Conservation (phyloP, 2,113 vertebrate species). For the Brienomyrus longianalis region DNA sequence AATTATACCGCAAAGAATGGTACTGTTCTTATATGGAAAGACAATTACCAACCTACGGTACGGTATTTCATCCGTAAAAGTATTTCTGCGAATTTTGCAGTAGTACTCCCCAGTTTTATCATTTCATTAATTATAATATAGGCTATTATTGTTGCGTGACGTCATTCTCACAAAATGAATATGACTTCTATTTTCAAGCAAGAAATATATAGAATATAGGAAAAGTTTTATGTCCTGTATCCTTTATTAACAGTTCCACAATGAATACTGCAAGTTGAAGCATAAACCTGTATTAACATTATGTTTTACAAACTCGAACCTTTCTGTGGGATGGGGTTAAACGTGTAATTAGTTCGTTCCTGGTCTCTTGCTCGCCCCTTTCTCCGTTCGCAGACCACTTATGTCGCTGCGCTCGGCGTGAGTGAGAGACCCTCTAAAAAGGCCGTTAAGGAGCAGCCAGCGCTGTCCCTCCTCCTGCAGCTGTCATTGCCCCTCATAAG, state of each 20-base stretch:
- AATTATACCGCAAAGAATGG: not conserved
- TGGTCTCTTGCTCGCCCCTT: not conserved
- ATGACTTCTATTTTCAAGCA: not conserved
- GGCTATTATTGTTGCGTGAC: not conserved
- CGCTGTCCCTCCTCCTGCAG: slow-evolving; percentile 46
- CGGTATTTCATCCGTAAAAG: not conserved
- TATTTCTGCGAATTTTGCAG: not conserved
- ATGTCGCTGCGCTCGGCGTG: not conserved
- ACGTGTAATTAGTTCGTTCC: not conserved
- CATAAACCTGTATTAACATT: not conserved
- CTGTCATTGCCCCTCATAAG: slow-evolving; percentile 36
- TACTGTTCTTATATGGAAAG: not conserved
- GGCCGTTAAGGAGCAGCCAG: slow-evolving; percentile 20
- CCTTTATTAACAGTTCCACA: not conserved
- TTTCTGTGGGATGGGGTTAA: not conserved
- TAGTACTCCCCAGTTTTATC: not conserved
- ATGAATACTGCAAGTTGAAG: not conserved
- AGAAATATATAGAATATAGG: not conserved
- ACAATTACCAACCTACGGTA: not conserved
- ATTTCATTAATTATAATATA: not conserved
- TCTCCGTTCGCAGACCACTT: not conserved
- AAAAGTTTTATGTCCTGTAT: not conserved
- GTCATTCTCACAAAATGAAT: not conserved
- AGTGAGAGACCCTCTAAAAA: slow-evolving; percentile 11
- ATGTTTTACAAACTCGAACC: not conserved